Base-by-base conservation (phyloP, 2,113 vertebrate species). In the Turdus rufiventris region DNA sequence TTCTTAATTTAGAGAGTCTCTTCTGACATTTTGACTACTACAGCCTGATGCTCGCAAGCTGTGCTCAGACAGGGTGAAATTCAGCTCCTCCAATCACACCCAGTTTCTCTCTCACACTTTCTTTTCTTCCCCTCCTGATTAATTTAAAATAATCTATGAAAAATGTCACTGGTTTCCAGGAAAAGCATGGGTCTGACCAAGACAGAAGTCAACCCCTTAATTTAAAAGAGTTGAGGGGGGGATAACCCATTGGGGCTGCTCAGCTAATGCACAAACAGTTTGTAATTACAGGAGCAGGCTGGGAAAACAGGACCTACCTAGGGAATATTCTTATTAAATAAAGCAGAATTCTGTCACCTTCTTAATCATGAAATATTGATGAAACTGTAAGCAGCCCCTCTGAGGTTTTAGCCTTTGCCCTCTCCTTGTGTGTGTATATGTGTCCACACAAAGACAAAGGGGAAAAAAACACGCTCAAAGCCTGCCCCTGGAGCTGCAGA, bases 301-400 rank as follows among this genome's bases (percentile, higher is more conserved):
- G 72, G 76, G 75, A 91, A 94, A 95, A 92, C 78, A 94, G 88
- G 88, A 70, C 57, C 57, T 86, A 82, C 58, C 95, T 50, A 87
- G 96, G 96, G 95, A 96, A 93, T 91, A 93, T 47, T 96, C 93
- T 94, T 96, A 96, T 96, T 96, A 97, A 97, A 97, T 95, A 96
- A 97, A 93, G 85, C 93, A 94, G 95, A 96, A 95, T 96, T 95
- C 96, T 96, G 96, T 97, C 96, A 97, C 97, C 96, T 96, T 96
- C 93, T 95, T 96, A 96, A 97, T 95, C 88, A 96, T 93, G 95
- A 97, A 97, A 97, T 97, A 96, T 96, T 96, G 97, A 97, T 96
- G 97, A 96, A 97, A 94, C 93, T 92, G 87, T 95, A 96, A 96
- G 92, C 93, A 93, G 73, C 42, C 85, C 85, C 77, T 96, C 94